Percentiles rank a stretch among this genome's conserved stretches.
Evolutionary conservation across 2,113 vertebrate species (phyloP).

Genomic region (Thermophis baileyi): DNA sequence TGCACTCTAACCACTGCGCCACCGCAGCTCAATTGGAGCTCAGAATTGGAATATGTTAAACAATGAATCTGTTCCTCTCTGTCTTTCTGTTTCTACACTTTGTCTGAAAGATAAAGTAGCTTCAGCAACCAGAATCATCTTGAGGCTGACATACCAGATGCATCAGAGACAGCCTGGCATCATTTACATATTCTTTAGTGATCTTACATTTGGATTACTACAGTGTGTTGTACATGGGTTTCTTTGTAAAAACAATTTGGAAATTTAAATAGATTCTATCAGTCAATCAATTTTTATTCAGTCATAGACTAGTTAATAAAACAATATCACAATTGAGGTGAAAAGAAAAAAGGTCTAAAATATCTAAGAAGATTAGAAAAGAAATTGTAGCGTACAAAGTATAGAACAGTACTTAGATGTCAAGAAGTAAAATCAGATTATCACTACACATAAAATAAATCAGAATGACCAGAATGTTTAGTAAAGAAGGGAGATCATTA

Average conservation of each 20-base stretch:
- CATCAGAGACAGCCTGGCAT: not conserved
- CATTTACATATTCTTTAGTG: not conserved
- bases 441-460: not conserved
- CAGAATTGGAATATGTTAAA: not conserved
- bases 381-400: too few species aligned
- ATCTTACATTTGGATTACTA: not conserved
- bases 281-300: not conserved
- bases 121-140: not conserved
- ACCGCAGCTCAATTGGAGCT: too few species aligned
- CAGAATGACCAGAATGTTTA: not conserved
- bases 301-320: not conserved
- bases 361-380: too few species aligned
- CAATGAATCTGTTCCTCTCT: not conserved
- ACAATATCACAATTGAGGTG: too few species aligned
- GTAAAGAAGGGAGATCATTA: not conserved
- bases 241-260: not conserved
- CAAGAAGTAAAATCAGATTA: not conserved
- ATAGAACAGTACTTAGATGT: too few species aligned
- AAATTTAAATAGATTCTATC: not conserved
- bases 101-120: not conserved
- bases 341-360: too few species aligned
- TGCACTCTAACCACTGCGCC: too few species aligned
- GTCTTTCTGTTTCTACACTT: not conserved
- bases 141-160: not conserved
- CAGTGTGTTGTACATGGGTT: not conserved